Evolutionary conservation across 2,113 vertebrate genomes (phyloP).

Genomic region (Nesogale talazaci): DNA sequence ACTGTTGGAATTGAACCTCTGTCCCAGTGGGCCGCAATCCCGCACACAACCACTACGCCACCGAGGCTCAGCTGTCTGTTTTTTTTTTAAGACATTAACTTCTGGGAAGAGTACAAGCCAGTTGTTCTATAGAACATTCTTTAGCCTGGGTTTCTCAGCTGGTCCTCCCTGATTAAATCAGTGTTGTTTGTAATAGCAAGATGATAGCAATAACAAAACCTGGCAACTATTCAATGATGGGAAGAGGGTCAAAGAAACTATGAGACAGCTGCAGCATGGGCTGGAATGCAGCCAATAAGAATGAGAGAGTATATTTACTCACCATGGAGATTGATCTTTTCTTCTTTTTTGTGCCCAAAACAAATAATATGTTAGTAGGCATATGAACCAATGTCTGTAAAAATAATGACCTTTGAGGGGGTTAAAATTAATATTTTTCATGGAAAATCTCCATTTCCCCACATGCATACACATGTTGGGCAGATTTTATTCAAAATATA

Average conservation of each 20-base stretch:
- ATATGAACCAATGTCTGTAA: not conserved
- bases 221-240: not conserved
- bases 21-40: too few relatives aligned
- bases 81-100: not conserved
- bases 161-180: slow-evolving; percentile 30
- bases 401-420: too few relatives aligned
- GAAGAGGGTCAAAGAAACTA: slow-evolving; percentile 9
- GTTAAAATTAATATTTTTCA: too few relatives aligned
- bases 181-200: slow-evolving; percentile 30
- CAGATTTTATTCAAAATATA: slow-evolving; percentile 16
- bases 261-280: slow-evolving; percentile 32
- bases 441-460: too few relatives aligned
- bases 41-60: too few relatives aligned
- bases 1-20: too few relatives aligned
- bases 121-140: slow-evolving; percentile 1
- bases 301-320: not conserved
- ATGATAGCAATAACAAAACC: not conserved
- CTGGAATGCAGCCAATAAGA: slow-evolving; percentile 28
- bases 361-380: not conserved
- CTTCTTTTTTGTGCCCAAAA: slow-evolving; percentile 26
- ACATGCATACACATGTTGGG: too few relatives aligned
- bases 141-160: not conserved
- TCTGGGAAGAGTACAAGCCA: not conserved
- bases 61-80: too few relatives aligned
- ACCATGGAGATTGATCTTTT: slow-evolving; percentile 15